These are phyloP conservation scores for Nephrotoma appendiculata DNA, from an alignment of 2,888 invertebrate genomes.

Conservation along the genomic window DNA sequence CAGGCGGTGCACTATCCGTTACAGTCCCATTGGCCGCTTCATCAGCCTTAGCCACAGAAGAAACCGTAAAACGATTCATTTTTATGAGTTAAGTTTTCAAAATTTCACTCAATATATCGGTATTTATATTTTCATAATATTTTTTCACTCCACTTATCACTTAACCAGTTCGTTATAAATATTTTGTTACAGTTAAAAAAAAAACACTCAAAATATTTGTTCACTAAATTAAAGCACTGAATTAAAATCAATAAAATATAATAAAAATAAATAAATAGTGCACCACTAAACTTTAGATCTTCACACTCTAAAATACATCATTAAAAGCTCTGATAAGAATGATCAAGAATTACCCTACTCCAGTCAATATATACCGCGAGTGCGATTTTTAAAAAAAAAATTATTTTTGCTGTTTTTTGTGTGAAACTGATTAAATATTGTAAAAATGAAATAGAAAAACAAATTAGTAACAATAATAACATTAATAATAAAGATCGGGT, in stretches of 20 bases:
- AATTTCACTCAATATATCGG: background rate
- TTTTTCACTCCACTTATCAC: background rate
- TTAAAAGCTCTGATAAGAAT: background rate
- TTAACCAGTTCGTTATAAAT: background rate
- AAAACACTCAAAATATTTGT: no score
- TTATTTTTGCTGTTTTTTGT: background rate
- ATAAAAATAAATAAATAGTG: background rate
- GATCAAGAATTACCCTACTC: background rate
- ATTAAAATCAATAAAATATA: background rate
- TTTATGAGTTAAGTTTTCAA: background rate
- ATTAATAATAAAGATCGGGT: background rate
- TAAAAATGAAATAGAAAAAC: background rate
- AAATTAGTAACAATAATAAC: background rate
- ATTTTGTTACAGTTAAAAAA: background rate
- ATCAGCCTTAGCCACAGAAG: constrained; percentile 7
- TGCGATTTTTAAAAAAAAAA: background rate
- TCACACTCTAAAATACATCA: background rate
- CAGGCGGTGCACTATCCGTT: background rate
- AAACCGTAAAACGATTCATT: constrained; percentile 11
- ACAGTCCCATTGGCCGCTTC: background rate
- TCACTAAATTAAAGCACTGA: background rate
- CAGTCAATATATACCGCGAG: background rate
- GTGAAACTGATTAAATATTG: background rate
- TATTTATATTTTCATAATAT: background rate
- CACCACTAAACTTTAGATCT: background rate